phyloP scores from a whole-genome alignment of 2,888 invertebrate species.

The Meghimatium bilineatum region DNA sequence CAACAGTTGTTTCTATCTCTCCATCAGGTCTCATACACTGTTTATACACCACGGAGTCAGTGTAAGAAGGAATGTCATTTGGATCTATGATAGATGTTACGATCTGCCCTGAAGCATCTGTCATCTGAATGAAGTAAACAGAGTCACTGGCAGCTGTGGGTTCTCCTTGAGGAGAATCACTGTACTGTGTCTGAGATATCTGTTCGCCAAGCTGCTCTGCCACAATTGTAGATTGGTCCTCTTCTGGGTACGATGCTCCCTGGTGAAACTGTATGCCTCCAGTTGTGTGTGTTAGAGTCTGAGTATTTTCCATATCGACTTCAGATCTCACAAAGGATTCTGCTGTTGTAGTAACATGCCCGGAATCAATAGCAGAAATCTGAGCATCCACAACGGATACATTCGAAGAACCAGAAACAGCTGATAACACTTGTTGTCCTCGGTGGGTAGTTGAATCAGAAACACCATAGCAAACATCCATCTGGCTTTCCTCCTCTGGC shows the following conservation, averaged over 20 bases:
- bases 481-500: slow-evolving; percentile 20
- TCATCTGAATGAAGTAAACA: slow-evolving; percentile 47
- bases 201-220: background rate
- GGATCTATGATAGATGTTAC: slow-evolving; percentile 49
- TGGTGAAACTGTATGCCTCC: background rate
- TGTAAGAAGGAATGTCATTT: slow-evolving; percentile 45
- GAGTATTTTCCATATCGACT: background rate
- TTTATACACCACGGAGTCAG: slow-evolving; percentile 46
- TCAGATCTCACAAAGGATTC: slow-evolving; percentile 19
- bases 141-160: slow-evolving; percentile 29
- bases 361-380: slow-evolving; percentile 48
- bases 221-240: background rate
- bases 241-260: background rate
- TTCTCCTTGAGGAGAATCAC: slow-evolving; percentile 10
- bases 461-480: slow-evolving; percentile 11
- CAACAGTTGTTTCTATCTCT: slow-evolving; percentile 46
- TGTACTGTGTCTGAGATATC: background rate
- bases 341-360: slow-evolving; percentile 39
- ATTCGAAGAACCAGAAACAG: background rate
- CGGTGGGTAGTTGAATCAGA: background rate
- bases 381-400: background rate
- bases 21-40: slow-evolving; percentile 48
- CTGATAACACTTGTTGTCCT: background rate
- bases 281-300: background rate
- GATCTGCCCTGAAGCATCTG: slow-evolving; percentile 41